phyloP scores from a whole-genome alignment of 1,140 invertebrate genomes.

The Subanguina moxae region DNA sequence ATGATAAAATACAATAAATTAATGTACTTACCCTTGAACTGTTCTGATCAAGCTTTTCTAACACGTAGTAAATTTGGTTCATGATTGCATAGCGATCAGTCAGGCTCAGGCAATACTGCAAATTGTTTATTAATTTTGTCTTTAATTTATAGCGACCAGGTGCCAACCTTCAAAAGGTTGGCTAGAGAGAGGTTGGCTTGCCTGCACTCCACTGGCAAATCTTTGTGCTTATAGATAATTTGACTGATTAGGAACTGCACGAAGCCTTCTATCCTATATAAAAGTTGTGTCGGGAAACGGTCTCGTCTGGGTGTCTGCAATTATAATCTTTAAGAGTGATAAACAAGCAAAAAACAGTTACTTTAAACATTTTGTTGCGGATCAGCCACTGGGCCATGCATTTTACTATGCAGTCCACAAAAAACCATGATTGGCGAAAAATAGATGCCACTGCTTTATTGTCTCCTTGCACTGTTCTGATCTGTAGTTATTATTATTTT shows the following conservation, averaged over 20 bases:
- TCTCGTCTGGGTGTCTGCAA: slow-evolving; percentile 33
- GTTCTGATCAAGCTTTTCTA: slow-evolving; percentile 77
- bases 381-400: slow-evolving; percentile 51
- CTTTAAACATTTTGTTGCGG: slow-evolving; percentile 29
- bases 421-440: slow-evolving; percentile 53
- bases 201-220: slow-evolving; percentile 42
- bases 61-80: slow-evolving; percentile 76
- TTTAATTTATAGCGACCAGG: not conserved
- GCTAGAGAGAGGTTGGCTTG: slow-evolving; percentile 50
- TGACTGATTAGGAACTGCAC: slow-evolving; percentile 23
- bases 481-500: slow-evolving; percentile 24
- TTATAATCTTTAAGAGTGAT: slow-evolving; percentile 7
- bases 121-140: slow-evolving; percentile 21
- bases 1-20: too few species aligned
- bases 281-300: slow-evolving; percentile 22
- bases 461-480: slow-evolving; percentile 33
- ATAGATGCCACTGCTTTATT: slow-evolving; percentile 7
- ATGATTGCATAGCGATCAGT: slow-evolving; percentile 91
- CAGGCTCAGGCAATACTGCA: slow-evolving; percentile 78
- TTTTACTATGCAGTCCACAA: slow-evolving; percentile 50
- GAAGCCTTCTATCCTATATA: slow-evolving; percentile 33
- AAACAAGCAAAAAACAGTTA: slow-evolving; percentile 5
- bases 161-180: slow-evolving; percentile 44
- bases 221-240: slow-evolving; percentile 46
- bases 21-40: slow-evolving; percentile 67